Evolutionary conservation across 1,140 invertebrate genomes (phyloP).

Genomic region (Physella acuta): DNA sequence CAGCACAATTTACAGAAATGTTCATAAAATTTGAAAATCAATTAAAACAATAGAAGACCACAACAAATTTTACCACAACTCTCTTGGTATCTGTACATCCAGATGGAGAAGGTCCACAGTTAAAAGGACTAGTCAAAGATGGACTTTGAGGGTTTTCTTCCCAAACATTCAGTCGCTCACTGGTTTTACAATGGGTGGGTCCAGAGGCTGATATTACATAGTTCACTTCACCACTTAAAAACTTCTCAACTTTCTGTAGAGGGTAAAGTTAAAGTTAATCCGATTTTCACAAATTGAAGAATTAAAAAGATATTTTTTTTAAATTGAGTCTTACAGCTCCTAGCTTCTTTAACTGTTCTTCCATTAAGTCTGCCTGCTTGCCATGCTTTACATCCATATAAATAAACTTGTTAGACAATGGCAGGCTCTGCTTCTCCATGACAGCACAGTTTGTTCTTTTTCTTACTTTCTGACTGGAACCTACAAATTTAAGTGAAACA

Average conservation of each 20-base stretch:
- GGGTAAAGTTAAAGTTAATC: background rate
- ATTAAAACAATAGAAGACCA: no score
- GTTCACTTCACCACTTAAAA: constrained; percentile 45
- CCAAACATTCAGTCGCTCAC: constrained; percentile 14
- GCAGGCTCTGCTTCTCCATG: background rate
- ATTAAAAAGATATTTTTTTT: background rate
- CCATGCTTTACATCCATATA: constrained; percentile 22
- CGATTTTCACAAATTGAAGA: background rate
- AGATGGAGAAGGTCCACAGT: constrained; percentile 34
- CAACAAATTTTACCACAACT: constrained; percentile 36
- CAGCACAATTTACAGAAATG: no score
- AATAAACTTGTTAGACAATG: constrained; percentile 10
- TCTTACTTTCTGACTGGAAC: background rate
- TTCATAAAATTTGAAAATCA: no score
- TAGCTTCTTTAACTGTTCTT: constrained; percentile 37
- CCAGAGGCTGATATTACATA: constrained; percentile 44
- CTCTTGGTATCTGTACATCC: constrained; percentile 26
- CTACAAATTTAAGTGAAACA: no score
- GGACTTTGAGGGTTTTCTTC: constrained; percentile 39
- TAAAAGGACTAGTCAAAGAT: constrained; percentile 45
- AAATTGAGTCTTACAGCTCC: constrained; percentile 36
- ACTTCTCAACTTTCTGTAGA: constrained; percentile 45
- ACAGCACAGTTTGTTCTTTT: background rate
- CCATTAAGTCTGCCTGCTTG: constrained; percentile 27
- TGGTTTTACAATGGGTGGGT: constrained; percentile 28